These are phyloP conservation scores for Drosophila birchii DNA, from an alignment of 2,888 invertebrate species.

Conservation along the genomic window DNA sequence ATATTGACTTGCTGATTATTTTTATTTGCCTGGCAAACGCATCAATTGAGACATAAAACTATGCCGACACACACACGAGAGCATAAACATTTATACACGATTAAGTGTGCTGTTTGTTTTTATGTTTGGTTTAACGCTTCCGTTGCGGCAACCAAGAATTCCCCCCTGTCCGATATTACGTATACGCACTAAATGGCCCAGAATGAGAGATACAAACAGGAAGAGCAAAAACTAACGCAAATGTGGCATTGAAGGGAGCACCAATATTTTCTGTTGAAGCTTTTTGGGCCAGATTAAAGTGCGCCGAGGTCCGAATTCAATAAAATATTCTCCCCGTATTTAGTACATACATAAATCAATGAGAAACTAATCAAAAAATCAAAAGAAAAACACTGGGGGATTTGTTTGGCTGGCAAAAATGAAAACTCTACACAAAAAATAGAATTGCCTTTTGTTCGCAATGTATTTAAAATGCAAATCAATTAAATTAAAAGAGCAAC, in stretches of 20 bases:
- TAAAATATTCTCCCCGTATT: conserved; percentile 25
- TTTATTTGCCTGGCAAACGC: conserved; percentile 74
- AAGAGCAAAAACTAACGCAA: conserved; percentile 25
- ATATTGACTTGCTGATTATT: conserved; percentile 78
- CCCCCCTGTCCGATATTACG: conserved; percentile 51
- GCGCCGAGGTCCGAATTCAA: conserved; percentile 41
- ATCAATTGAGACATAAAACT: conserved; percentile 78
- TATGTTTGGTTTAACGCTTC: conserved; percentile 80
- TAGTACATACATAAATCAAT: conserved; percentile 64
- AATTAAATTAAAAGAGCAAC: conserved; percentile 62
- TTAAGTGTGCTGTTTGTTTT: conserved; percentile 80
- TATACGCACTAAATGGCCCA: conserved; percentile 68
- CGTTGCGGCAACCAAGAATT: conserved; percentile 46
- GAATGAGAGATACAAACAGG: conserved; percentile 65
- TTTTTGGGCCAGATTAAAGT: conserved; percentile 37
- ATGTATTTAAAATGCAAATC: conserved; percentile 59
- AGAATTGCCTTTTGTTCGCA: conserved; percentile 6
- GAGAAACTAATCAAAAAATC: conserved; percentile 71
- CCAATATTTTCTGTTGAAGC: conserved; percentile 5
- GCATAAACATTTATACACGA: conserved; percentile 79
- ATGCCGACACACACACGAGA: conserved; percentile 52
- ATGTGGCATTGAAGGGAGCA: conserved; percentile 18
- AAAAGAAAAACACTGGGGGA: conserved; percentile 53
- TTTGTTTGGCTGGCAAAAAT: conserved; percentile 32
- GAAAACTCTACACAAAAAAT: background rate